Conservation (phyloP, 2,797 vertebrate species). For the Sebastes trivittatus region DNA sequence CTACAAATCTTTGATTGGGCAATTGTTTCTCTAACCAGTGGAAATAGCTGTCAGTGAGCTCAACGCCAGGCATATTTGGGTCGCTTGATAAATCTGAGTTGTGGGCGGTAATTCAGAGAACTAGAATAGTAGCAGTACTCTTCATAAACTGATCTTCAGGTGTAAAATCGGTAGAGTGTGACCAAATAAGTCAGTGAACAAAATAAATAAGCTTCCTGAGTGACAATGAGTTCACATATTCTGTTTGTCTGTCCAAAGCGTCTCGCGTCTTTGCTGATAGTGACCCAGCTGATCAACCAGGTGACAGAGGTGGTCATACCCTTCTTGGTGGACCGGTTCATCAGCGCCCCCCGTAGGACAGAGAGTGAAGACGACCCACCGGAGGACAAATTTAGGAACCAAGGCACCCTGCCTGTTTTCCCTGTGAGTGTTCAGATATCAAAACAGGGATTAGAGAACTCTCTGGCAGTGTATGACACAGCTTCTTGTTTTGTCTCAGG, state of each 20-base stretch:
- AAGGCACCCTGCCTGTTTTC: slow-evolving; percentile 75
- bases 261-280: slow-evolving; percentile 82
- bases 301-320: slow-evolving; percentile 84
- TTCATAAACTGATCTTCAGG: too few relatives aligned
- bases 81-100: too few relatives aligned
- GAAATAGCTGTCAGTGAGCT: neutral
- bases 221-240: neutral
- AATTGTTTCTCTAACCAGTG: too few relatives aligned
- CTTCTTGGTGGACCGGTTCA: slow-evolving; percentile 80
- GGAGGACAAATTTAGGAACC: slow-evolving; percentile 83
- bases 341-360: slow-evolving; percentile 64
- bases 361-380: slow-evolving; percentile 79
- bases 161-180: neutral
- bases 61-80: neutral
- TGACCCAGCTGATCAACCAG: slow-evolving; percentile 85
- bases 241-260: slow-evolving; percentile 66
- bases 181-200: neutral
- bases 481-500: slow-evolving; percentile 62
- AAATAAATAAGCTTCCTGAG: neutral
- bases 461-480: neutral
- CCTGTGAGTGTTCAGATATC: slow-evolving; percentile 68
- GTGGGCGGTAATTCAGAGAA: neutral
- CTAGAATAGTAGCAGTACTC: neutral
- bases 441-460: too few relatives aligned
- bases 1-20: too few relatives aligned